Conservation (phyloP, 1,140 invertebrate genomes). For the Caenorhabditis remanei region DNA sequence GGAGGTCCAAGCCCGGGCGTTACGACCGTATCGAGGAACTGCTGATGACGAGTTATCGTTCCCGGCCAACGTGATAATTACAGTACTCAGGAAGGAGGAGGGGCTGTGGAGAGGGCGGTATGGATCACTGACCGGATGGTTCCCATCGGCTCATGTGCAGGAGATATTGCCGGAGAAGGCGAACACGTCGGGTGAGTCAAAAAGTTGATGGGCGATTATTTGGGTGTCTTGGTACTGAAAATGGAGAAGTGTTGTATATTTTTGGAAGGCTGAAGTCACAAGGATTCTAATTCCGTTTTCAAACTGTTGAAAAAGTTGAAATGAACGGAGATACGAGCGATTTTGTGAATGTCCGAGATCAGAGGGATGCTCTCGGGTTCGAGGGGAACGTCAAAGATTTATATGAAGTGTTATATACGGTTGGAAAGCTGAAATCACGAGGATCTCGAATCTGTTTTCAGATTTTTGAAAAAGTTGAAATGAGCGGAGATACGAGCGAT, state of each 20-base stretch:
- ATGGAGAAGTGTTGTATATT: conserved; percentile 22
- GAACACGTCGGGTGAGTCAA: neutral
- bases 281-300: too few relatives aligned
- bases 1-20: conserved; percentile 71
- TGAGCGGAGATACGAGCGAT: too few relatives aligned
- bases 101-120: conserved; percentile 74
- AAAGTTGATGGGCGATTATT: too few relatives aligned
- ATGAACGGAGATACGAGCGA: too few relatives aligned
- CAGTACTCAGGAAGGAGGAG: conserved; percentile 71
- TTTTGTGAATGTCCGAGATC: too few relatives aligned
- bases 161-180: conserved; percentile 65
- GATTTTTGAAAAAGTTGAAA: too few relatives aligned
- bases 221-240: neutral
- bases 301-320: too few relatives aligned
- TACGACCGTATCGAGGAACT: conserved; percentile 69
- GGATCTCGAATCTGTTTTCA: too few relatives aligned
- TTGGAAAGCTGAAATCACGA: too few relatives aligned
- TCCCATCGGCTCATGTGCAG: conserved; percentile 73
- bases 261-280: neutral
- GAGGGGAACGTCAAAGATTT: too few relatives aligned
- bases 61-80: conserved; percentile 71
- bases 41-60: conserved; percentile 70
- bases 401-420: too few relatives aligned
- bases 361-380: too few relatives aligned
- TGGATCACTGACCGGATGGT: conserved; percentile 72